Conservation (phyloP, 2,888 invertebrate species). For the Nezara viridula region DNA sequence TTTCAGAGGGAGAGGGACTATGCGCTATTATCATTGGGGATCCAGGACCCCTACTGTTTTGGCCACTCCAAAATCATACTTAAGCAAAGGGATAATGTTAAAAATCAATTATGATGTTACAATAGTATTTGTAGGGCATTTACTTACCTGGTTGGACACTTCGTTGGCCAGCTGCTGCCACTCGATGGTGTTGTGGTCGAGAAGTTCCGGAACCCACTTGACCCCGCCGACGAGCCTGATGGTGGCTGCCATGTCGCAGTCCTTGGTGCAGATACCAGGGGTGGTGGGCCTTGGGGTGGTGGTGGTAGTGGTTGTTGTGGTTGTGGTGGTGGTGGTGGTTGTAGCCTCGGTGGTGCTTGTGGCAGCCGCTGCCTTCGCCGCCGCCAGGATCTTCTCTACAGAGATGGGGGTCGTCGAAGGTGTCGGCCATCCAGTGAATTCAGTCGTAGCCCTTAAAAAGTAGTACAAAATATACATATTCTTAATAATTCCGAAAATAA, state of each 20-base stretch:
- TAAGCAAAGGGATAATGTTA: no score
- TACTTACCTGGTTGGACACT: slow-evolving; percentile 84
- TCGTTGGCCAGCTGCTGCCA: slow-evolving; percentile 87
- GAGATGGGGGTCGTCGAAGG: slow-evolving; percentile 89
- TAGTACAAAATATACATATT: no score
- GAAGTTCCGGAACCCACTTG: slow-evolving; percentile 86
- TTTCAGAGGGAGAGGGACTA: no score
- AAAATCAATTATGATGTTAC: no score
- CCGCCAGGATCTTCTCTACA: slow-evolving; percentile 83
- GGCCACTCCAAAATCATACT: no score
- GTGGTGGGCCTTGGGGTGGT: slow-evolving; percentile 80
- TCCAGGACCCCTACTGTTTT: no score
- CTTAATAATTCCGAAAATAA: no score
- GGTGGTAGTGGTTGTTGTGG: slow-evolving; percentile 80
- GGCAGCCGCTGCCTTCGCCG: slow-evolving; percentile 73
- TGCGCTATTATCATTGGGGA: no score
- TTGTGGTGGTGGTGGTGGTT: slow-evolving; percentile 74
- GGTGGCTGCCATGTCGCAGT: slow-evolving; percentile 89
- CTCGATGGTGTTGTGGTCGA: slow-evolving; percentile 88
- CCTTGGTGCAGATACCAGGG: slow-evolving; percentile 82
- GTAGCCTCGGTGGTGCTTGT: slow-evolving; percentile 75
- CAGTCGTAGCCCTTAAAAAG: slow-evolving; percentile 81
- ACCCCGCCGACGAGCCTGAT: slow-evolving; percentile 86
- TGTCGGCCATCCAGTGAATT: slow-evolving; percentile 93
- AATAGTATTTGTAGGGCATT: no score